Evolutionary conservation across 2,113 vertebrate genomes (phyloP).

Genomic region (Callionymus lyra): DNA sequence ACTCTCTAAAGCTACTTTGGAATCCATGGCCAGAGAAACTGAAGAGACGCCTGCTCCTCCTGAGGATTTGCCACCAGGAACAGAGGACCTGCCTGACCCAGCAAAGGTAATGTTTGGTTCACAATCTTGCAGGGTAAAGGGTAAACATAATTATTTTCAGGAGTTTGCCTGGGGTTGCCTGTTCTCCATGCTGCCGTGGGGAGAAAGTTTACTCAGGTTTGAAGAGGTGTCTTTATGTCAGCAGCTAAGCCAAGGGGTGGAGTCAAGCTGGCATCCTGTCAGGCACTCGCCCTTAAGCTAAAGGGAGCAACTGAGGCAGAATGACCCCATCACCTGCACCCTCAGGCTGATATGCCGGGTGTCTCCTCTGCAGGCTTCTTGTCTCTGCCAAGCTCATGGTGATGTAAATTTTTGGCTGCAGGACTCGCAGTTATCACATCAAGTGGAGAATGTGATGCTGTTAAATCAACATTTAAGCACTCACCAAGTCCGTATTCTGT

Average conservation of each 20-base stretch:
- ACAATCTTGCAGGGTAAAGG: too few species aligned
- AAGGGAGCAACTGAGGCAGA: slow-evolving; percentile 50
- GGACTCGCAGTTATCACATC: slow-evolving; percentile 59
- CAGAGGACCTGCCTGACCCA: slow-evolving; percentile 87
- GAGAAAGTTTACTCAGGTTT: slow-evolving; percentile 55
- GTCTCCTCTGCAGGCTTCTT: slow-evolving; percentile 58
- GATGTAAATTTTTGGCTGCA: slow-evolving; percentile 68
- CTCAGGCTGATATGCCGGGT: slow-evolving; percentile 62
- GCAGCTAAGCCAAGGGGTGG: slow-evolving; percentile 63
- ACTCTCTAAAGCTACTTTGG: slow-evolving; percentile 76
- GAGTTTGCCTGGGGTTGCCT: slow-evolving; percentile 44
- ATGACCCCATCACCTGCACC: slow-evolving; percentile 53
- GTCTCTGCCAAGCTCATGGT: slow-evolving; percentile 62
- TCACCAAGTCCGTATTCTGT: slow-evolving; percentile 25
- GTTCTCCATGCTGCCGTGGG: slow-evolving; percentile 48
- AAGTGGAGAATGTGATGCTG: slow-evolving; percentile 45
- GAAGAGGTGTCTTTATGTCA: slow-evolving; percentile 71
- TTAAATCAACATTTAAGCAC: not conserved
- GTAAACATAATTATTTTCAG: slow-evolving; percentile 18
- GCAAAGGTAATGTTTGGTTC: slow-evolving; percentile 71
- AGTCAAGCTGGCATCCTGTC: slow-evolving; percentile 66
- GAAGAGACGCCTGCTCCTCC: slow-evolving; percentile 48
- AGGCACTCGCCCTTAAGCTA: slow-evolving; percentile 57
- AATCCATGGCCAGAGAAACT: slow-evolving; percentile 64
- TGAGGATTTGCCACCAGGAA: slow-evolving; percentile 82